phyloP scores from a whole-genome alignment of 2,888 invertebrate species.

The Netelia virgata region DNA sequence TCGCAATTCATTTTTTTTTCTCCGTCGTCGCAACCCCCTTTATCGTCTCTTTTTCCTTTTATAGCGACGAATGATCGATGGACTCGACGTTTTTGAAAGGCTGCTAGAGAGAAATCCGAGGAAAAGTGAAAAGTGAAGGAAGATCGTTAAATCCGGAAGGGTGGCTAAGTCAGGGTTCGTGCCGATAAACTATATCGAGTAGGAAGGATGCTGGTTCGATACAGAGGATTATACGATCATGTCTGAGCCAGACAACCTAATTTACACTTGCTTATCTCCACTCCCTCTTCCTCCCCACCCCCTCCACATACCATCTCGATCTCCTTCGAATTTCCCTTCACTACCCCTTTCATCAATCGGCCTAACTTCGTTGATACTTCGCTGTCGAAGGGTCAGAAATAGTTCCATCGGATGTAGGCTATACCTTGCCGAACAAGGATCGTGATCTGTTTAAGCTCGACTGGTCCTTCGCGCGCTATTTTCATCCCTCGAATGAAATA shows the following conservation, averaged over 20 bases:
- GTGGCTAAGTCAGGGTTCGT: constrained; percentile 18
- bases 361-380: constrained; percentile 59
- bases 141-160: not conserved
- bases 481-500: not conserved
- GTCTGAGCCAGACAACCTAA: constrained; percentile 53
- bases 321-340: constrained; percentile 13
- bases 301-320: constrained; percentile 4
- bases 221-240: constrained; percentile 53
- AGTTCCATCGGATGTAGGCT: constrained; percentile 4
- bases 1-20: too few relatives aligned
- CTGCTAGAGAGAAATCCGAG: not conserved
- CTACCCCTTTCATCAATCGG: constrained; percentile 31
- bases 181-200: constrained; percentile 36
- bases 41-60: too few relatives aligned
- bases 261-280: constrained; percentile 51
- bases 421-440: constrained; percentile 5
- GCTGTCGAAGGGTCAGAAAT: constrained; percentile 31
- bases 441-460: constrained; percentile 20
- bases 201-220: constrained; percentile 42
- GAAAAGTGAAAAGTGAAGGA: not conserved
- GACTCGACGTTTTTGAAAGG: not conserved
- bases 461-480: constrained; percentile 14
- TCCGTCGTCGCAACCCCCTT: too few relatives aligned
- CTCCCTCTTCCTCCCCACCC: not conserved
- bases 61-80: not conserved